Evolutionary conservation across 2,797 vertebrate species (phyloP).

Genomic region (Sandelia bainsii): DNA sequence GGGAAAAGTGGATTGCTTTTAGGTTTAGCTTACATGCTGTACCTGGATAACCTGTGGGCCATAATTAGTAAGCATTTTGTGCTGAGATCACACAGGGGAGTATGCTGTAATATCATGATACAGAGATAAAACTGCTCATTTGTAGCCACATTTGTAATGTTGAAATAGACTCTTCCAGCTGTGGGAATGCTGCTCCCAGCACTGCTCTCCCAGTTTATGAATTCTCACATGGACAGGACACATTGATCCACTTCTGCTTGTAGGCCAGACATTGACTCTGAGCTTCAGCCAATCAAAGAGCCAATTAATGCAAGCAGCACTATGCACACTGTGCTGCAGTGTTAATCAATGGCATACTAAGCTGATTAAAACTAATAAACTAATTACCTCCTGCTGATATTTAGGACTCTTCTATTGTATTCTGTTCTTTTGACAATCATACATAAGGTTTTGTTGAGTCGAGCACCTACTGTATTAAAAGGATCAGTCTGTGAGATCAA

Average conservation of each 20-base stretch:
- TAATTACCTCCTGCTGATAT: conserved; percentile 18
- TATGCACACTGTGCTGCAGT: conserved; percentile 6
- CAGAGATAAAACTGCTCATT: conserved; percentile 15
- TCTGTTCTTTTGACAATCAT: not conserved
- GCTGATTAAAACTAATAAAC: no score
- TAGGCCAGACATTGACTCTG: conserved; percentile 50
- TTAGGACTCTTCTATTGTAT: not conserved
- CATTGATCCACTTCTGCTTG: conserved; percentile 43
- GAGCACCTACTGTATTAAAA: not conserved
- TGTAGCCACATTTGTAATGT: conserved; percentile 1
- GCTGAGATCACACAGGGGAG: not conserved
- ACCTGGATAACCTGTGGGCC: conserved; percentile 25
- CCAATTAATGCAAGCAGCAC: conserved; percentile 59
- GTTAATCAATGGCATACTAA: conserved; percentile 49
- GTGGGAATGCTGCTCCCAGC: not conserved
- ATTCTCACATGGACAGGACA: conserved; percentile 54
- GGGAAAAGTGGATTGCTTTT: conserved; percentile 1
- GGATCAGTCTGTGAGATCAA: conserved; percentile 2
- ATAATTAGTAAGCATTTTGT: conserved; percentile 36
- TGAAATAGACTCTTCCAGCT: not conserved
- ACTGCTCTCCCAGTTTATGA: conserved; percentile 27
- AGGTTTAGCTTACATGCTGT: conserved; percentile 18
- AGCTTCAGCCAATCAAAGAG: conserved; percentile 65
- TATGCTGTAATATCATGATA: conserved; percentile 18
- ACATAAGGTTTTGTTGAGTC: conserved; percentile 9